Base-by-base conservation (phyloP, 2,113 vertebrate species). In the Rhadina sibilatrix region DNA sequence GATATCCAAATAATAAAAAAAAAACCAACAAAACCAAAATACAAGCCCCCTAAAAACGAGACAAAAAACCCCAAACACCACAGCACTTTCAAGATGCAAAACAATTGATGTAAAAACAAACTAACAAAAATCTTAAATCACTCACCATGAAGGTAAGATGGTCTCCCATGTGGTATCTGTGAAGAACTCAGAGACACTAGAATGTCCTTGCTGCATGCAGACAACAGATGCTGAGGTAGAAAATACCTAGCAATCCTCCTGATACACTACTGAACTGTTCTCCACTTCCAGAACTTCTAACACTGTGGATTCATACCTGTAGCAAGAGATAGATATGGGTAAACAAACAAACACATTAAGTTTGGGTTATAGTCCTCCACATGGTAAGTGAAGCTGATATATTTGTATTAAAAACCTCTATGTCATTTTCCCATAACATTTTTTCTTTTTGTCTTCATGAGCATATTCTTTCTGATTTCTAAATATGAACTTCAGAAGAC, bases 61-160 rank as follows among this genome's bases (percentile, higher is more conserved):
- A 22, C 4, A 30, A 15, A 64, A 15, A 22, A 0, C 2, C 2
- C 3, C 10, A 60, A 72, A 18, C 46, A 59, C 15, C 30, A 19
- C 3, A 40, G 64, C 49, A 10, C 2, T 65, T 78, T 78, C 13
- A 70, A 70, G 42, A 57, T 4, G 5, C 16, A 61, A 70, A 57
- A 13, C 1, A 60, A 27, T 22, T 12, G 2, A 5, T 52, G 24
- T 33, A 50, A 47, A 33, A 30, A 28, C 27, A 27, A 16, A n/a
- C 50, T 15, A 16, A 42, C 17, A 19, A 10, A 57, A 31, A 33
- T 1, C 12, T 14, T 24, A 50, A 68, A 15, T 57, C 57, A 28
- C 20, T 65, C 18, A 60, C 19, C 15, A 23, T 4, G 10, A 31
- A 33, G 8, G 4, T 35, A 47, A 47, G 70, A 38, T 63, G 7